Percentiles rank a stretch among this genome's conserved stretches.
Evolutionary conservation across 2,113 vertebrate species (phyloP).

Genomic region (Lamprologus ornatipinnis): DNA sequence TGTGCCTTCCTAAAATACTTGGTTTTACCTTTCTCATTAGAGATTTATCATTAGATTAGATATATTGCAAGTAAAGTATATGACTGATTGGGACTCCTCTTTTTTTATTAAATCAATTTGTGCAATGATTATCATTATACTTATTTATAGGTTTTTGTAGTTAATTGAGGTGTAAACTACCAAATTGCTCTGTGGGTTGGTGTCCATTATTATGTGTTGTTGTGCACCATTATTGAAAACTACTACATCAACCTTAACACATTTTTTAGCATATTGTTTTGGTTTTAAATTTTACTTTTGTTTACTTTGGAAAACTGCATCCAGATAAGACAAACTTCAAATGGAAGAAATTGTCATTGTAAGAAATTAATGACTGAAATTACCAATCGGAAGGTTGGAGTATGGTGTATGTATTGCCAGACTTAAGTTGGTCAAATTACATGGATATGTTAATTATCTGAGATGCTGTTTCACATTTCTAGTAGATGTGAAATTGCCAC

Average conservation of each 20-base stretch:
- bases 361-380: neutral
- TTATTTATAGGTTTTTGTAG: neutral
- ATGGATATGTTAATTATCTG: neutral
- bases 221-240: neutral
- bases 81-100: neutral
- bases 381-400: neutral
- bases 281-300: neutral
- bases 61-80: neutral
- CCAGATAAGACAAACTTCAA: neutral
- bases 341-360: neutral
- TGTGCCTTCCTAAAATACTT: neutral
- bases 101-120: neutral
- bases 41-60: neutral
- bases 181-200: neutral
- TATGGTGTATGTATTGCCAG: neutral
- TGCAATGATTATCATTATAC: neutral
- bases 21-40: neutral
- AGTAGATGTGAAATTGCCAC: neutral
- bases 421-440: neutral
- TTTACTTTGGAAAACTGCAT: neutral
- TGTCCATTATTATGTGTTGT: neutral
- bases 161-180: neutral
- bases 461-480: neutral
- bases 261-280: neutral
- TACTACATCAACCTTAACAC: neutral